Evolutionary conservation across 2,888 invertebrate species (phyloP).

Genomic region (Drosophila colorata): DNA sequence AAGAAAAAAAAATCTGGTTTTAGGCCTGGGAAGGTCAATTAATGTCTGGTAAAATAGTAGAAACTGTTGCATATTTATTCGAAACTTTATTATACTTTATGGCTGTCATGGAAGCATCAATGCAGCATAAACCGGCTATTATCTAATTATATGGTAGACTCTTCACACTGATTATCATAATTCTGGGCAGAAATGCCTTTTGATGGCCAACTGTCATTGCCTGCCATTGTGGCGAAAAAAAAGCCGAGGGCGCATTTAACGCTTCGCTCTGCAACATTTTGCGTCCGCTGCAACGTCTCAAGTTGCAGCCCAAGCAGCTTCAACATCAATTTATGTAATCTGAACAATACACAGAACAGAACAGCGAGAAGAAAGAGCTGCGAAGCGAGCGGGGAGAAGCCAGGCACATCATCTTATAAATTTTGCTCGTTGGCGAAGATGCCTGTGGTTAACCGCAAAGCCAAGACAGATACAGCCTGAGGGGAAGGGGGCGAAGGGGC

Average conservation of each 20-base stretch:
- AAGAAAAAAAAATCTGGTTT: conserved; percentile 8
- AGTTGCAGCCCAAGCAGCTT: conserved; percentile 67
- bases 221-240: conserved; percentile 30
- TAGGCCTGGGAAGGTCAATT: conserved; percentile 33
- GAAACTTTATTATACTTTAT: conserved; percentile 23
- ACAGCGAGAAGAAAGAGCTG: conserved; percentile 7
- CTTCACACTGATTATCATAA: conserved; percentile 56
- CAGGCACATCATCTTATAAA: conserved; percentile 78
- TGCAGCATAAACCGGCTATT: conserved; percentile 27
- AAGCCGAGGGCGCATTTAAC: conserved; percentile 48
- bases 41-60: conserved; percentile 14
- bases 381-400: conserved; percentile 7
- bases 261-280: conserved; percentile 60
- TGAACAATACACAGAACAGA: conserved; percentile 54
- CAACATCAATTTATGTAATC: conserved; percentile 78
- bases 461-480: conserved; percentile 10
- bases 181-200: conserved; percentile 45
- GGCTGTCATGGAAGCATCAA: conserved; percentile 1
- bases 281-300: conserved; percentile 49
- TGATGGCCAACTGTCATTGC: conserved; percentile 61
- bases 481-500: not conserved
- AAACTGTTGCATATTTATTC: conserved; percentile 30
- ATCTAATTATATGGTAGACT: conserved; percentile 55
- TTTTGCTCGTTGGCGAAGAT: conserved; percentile 69
- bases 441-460: conserved; percentile 75